Base-by-base conservation (phyloP, 2,113 vertebrate species). In the Oxyura jamaicensis region DNA sequence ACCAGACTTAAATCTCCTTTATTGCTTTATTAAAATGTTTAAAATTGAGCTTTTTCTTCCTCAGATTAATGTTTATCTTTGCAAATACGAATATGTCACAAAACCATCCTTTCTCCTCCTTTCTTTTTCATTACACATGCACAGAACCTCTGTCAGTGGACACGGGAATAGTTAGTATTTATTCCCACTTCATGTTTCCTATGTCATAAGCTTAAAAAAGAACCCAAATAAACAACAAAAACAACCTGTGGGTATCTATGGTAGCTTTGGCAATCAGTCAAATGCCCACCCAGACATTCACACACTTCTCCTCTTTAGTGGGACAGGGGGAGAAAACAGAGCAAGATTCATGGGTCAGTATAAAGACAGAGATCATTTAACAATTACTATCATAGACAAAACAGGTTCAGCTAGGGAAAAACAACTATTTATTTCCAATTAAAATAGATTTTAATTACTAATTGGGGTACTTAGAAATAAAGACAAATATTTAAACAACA, bases 301-400 rank as follows among this genome's bases (percentile, higher is more conserved):
- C 8, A 69, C 10, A 53, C 33, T 62, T 25, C 29, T 17, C 4
- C 2, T 74, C 6, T 82, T 73, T n/a, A 66, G 23, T 39, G 20
- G n/a, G 29, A 50, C 1, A 41, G 3, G 3, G 23, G 25, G 8
- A 59, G 23, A 80, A 80, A 73, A 58, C n/a, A 20, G 5, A 8
- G 35, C 63, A 80, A 73, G 25, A 17, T 8, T 66, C 6, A 33
- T 36, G 35, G 11, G 3, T 59, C 0, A 2, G 48, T 31, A 65
- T 50, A 73, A 81, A 66, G 20, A 16, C 33, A 17, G 4, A n/a
- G 5, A 42, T 48, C 2, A 21, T 11, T 63, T 63, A 28, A 4
- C 18, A 46, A 0, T 39, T 69, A 26, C 3, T 8, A 28, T n/a
- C 3, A 17, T 1, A 3, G 18, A 8, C 41, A 69, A 41, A 7